Conservation (phyloP, 2,888 invertebrate species). For the Netelia melanura region DNA sequence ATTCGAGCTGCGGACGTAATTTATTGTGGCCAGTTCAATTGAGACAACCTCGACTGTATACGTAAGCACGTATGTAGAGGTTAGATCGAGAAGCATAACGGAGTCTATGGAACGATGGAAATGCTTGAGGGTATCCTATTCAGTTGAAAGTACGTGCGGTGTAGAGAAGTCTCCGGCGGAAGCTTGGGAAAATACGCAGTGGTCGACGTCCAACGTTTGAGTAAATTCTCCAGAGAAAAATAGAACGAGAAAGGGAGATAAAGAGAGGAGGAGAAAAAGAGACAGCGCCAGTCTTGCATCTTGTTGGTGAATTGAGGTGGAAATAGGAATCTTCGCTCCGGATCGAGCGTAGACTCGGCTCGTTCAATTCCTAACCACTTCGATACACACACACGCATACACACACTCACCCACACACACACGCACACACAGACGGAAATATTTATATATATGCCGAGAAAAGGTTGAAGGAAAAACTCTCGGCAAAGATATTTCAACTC, state of each 20-base stretch:
- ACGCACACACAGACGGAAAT: background rate
- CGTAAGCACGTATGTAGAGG: background rate
- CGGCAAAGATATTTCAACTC: slow-evolving; percentile 24
- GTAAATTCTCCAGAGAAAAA: slow-evolving; percentile 39
- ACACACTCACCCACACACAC: background rate
- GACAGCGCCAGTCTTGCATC: slow-evolving; percentile 21
- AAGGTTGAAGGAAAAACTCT: slow-evolving; percentile 5
- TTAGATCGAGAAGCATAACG: slow-evolving; percentile 2
- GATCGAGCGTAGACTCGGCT: slow-evolving; percentile 24
- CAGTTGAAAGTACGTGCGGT: slow-evolving; percentile 32
- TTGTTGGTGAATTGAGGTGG: slow-evolving; percentile 27
- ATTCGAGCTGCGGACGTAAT: background rate
- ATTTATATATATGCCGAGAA: background rate
- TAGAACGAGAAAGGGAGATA: slow-evolving; percentile 7
- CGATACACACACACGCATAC: background rate
- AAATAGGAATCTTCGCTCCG: slow-evolving; percentile 44
- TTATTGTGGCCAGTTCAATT: background rate
- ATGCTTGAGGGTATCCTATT: slow-evolving; percentile 24
- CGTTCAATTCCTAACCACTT: slow-evolving; percentile 31
- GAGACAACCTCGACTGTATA: slow-evolving; percentile 14
- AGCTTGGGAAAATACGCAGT: slow-evolving; percentile 47
- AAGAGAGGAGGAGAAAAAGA: slow-evolving; percentile 4
- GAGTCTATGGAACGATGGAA: slow-evolving; percentile 12
- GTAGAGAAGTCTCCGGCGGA: slow-evolving; percentile 38
- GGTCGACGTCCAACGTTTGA: slow-evolving; percentile 45